Evolutionary conservation across 2,797 vertebrate genomes (phyloP).

Genomic region (Sus cebifrons): DNA sequence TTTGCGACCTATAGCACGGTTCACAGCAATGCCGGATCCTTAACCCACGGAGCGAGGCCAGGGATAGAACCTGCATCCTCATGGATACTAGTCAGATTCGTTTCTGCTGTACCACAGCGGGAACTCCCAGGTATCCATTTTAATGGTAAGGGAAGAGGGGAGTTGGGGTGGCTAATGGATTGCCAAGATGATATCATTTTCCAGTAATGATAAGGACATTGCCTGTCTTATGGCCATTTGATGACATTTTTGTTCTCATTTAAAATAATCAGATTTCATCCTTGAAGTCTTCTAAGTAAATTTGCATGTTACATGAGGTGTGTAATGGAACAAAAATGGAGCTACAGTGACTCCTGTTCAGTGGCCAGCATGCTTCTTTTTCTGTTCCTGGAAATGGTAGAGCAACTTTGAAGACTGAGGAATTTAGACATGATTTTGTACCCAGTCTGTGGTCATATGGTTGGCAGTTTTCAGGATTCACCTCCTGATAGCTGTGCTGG

Average conservation of each 20-base stretch:
- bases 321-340: constrained; percentile 67
- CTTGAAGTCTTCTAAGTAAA: constrained; percentile 56
- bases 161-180: not conserved
- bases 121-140: not conserved
- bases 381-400: not conserved
- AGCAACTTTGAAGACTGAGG: not conserved
- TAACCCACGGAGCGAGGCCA: too few relatives aligned
- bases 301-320: constrained; percentile 60
- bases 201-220: not conserved
- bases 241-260: constrained; percentile 70
- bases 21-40: too few relatives aligned
- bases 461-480: not conserved
- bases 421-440: not conserved
- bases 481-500: not conserved
- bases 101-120: too few relatives aligned
- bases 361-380: not conserved
- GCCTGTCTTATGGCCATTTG: not conserved
- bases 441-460: not conserved
- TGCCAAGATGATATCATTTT: constrained; percentile 18
- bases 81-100: too few relatives aligned
- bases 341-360: not conserved
- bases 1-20: too few relatives aligned
- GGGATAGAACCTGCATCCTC: too few relatives aligned
- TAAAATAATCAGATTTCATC: constrained; percentile 65
- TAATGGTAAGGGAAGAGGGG: not conserved